Conservation (phyloP, 2,797 vertebrate species). For the Natrix natrix region DNA sequence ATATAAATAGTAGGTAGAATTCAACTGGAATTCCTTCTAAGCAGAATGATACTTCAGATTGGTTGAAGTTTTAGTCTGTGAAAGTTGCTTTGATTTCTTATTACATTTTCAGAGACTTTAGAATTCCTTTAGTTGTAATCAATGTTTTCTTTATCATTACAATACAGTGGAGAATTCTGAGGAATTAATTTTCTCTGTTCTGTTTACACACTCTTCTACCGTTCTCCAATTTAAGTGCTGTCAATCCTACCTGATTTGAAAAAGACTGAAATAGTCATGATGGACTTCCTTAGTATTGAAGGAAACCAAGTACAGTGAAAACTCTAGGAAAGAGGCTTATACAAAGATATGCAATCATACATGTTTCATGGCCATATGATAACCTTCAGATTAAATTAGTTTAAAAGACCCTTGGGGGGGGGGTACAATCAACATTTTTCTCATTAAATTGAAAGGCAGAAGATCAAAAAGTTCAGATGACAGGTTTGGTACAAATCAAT, state of each 20-base stretch:
- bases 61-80: not conserved
- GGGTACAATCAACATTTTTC: not conserved
- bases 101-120: not conserved
- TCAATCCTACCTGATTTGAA: not conserved
- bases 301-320: not conserved
- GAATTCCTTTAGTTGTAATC: not conserved
- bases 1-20: not conserved
- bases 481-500: not conserved
- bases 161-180: not conserved
- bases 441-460: not conserved
- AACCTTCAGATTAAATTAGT: not conserved
- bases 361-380: not conserved
- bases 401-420: not conserved
- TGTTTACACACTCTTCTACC: not conserved
- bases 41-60: not conserved
- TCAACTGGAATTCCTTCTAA: not conserved
- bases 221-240: not conserved
- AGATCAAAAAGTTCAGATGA: not conserved
- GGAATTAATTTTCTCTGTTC: not conserved
- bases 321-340: not conserved
- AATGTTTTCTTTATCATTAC: not conserved
- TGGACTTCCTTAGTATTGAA: not conserved
- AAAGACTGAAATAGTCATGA: not conserved
- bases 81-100: not conserved
- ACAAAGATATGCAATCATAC: not conserved